Conservation (phyloP, 2,113 vertebrate genomes). For the Cheilinus undulatus region DNA sequence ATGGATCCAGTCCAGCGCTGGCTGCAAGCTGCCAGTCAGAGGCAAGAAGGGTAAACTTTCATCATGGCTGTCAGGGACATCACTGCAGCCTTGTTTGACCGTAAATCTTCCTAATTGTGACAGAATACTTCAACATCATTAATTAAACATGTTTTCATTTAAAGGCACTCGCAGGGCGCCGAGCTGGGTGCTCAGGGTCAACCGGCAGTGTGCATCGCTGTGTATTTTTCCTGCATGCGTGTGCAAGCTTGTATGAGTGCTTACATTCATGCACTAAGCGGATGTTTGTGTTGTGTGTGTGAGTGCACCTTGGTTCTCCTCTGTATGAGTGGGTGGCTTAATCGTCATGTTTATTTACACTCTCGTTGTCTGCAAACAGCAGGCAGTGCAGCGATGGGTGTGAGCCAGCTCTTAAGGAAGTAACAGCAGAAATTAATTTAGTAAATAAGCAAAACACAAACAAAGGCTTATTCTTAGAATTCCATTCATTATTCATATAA, state of each 20-base stretch:
- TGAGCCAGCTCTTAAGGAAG: conserved; percentile 72
- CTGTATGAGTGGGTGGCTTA: conserved; percentile 72
- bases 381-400: conserved; percentile 62
- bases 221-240: conserved; percentile 39
- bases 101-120: conserved; percentile 99
- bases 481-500: conserved; percentile 67
- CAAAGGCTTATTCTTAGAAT: conserved; percentile 74
- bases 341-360: conserved; percentile 79
- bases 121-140: conserved; percentile 97
- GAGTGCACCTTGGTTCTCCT: conserved; percentile 50
- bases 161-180: conserved; percentile 74
- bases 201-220: conserved; percentile 54
- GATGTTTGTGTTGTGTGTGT: conserved; percentile 32
- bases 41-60: conserved; percentile 88
- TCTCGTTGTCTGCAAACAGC: conserved; percentile 75
- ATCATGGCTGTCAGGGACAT: conserved; percentile 97
- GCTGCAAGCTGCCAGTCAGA: conserved; percentile 92
- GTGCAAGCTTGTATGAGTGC: conserved; percentile 18
- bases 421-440: conserved; percentile 73
- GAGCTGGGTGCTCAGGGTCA: conserved; percentile 60
- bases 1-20: conserved; percentile 85
- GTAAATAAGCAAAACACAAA: conserved; percentile 74
- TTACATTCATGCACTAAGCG: conserved; percentile 23
- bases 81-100: conserved; percentile 95
- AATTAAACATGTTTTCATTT: conserved; percentile 94